These are phyloP conservation scores for Cephalotes varians DNA, from an alignment of 2,888 invertebrate genomes.

Conservation along the genomic window DNA sequence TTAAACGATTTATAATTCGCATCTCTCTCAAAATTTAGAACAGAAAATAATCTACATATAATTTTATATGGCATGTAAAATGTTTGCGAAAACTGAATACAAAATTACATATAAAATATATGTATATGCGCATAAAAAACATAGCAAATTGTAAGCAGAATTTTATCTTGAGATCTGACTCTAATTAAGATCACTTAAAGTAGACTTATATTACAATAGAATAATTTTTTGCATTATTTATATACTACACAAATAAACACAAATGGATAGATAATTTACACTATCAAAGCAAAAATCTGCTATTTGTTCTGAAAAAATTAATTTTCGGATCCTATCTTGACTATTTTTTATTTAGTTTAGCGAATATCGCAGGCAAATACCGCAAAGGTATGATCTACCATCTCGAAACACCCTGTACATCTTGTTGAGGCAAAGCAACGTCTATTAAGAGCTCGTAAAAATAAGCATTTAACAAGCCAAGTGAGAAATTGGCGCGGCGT, in stretches of 20 bases:
- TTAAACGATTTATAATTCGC: not conserved
- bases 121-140: too few relatives aligned
- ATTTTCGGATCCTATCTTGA: not conserved
- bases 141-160: not conserved
- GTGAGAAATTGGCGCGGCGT: conserved; percentile 67
- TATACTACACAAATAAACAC: not conserved
- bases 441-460: conserved; percentile 13
- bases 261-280: not conserved
- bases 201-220: too few relatives aligned
- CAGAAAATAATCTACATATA: too few relatives aligned
- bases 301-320: not conserved
- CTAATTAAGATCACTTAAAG: not conserved
- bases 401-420: not conserved
- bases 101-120: too few relatives aligned
- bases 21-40: too few relatives aligned
- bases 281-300: not conserved
- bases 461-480: conserved; percentile 18
- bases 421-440: not conserved
- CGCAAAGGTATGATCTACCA: not conserved
- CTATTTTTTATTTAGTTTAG: not conserved
- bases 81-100: too few relatives aligned
- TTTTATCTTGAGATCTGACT: too few relatives aligned
- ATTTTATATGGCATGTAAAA: too few relatives aligned
- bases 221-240: too few relatives aligned
- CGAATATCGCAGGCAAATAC: not conserved